Base-by-base conservation (phyloP, 2,888 invertebrate genomes). In the Drosophila quinaria region DNA sequence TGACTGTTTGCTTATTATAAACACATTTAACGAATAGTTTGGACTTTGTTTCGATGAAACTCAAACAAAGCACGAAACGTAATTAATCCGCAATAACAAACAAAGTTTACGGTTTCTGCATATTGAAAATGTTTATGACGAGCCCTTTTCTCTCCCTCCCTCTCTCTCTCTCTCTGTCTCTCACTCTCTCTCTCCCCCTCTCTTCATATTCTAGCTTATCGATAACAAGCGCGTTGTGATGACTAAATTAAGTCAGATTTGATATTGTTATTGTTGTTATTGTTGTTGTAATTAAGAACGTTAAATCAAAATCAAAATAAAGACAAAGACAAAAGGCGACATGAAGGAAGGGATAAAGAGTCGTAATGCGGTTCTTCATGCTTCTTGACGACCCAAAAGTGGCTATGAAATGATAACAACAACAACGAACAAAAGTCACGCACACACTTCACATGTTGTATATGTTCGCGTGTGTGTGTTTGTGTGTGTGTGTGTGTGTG, bases 291-390 rank as follows among this genome's bases (percentile, higher is more conserved):
- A 80, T 80, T 73, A 71, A 51, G 76, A 81, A 50, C 78, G 71
- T 81, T 81, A 85, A 85, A 82, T 85, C 84, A 76, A 72, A 80
- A 75, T 73, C 75, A 78, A 76, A 76, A 78, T 77, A 63, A 52
- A 52, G 71, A 44, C 55, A 63, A 52, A 52, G 71, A 44, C 55
- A 35, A 56, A 22, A 17, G 17, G 33, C 46, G 37, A 19, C 46
- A 49, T 56, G 46, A 49, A 52, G 46, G 41, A 47, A 49, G 47
- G 66, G 31, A 56, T 60, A 50, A 70, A 56, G 66, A 61, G 51
- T 60, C 70, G 55, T 65, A 55, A 70, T 74, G 58, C 58, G 59
- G 50, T 47, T 46, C 67, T 75, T 66, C 65, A 70, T 70, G 70
- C 58, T 46, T 10, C 73, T 73, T 70, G 59, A 63, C 47, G 17